Evolutionary conservation across 2,797 vertebrate genomes (phyloP), one percentile per base, ranked within the genome.

Genomic region (Periparus ater): DNA sequence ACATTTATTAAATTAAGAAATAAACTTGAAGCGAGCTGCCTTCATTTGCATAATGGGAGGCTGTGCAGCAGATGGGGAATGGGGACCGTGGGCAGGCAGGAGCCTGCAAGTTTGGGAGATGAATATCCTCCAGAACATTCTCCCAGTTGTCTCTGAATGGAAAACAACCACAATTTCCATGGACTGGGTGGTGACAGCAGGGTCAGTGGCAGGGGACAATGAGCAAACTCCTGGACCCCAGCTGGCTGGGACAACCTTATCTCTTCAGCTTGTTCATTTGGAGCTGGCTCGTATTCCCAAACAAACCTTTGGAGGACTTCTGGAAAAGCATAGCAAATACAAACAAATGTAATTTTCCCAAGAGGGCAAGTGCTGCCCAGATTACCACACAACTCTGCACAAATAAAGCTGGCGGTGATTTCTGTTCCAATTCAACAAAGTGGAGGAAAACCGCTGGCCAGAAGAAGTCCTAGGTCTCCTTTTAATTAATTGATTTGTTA

Each of bases 1-100:
- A 95, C 89, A 85, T 83, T 96, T 96, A 96, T 95, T 97, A 92
- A 92, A 96, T 95, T 96, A 95, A 96, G 93, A 80, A 94, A 92
- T 91, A 94, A 95, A 96, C 92, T 89, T 73, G 77, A 95, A 88
- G 92, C 92, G 22, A 93, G 82, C 89, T 83, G 51, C 85, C 82
- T 85, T 53, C 48, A 93, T 96, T 94, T 96, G 89, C 95, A 96
- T 94, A 97, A 96, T 93, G 82, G 88, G 89, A 96, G 92, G 84
- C 89, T 83, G 89, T 62, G 89, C 75, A 73, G 96, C 95, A 95
- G 95, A 97, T 96, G 95, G 95, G 86, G 96, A 93, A 72, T 10
- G 79, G 76, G 78, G 84, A 47, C 89, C 29, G 91, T 80, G 70
- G 89, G 91, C 96, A 96, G 93, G 93, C 88, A 71, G 83, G 22